Percentiles rank a stretch among this genome's conserved stretches.
Evolutionary conservation across 2,888 invertebrate species (phyloP).

Genomic region (Danaus chrysippus): DNA sequence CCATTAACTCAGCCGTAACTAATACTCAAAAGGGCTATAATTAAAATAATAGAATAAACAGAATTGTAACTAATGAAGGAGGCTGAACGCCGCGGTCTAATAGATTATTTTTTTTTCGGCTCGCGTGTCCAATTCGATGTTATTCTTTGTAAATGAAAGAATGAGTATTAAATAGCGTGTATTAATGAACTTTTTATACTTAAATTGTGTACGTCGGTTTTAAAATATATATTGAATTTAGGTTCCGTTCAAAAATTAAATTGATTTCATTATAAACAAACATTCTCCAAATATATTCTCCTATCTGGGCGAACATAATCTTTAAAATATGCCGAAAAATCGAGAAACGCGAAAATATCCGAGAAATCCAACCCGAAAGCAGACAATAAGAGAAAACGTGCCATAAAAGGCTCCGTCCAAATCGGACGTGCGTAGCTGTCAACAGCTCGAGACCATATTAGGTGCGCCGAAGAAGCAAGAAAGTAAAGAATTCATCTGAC

Average conservation of each 20-base stretch:
- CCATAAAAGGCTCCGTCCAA: constrained; percentile 54
- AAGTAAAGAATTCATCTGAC: constrained; percentile 66
- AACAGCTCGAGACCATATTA: constrained; percentile 56
- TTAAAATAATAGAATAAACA: constrained; percentile 32
- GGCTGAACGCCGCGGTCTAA: constrained; percentile 30
- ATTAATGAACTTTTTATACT: constrained; percentile 48
- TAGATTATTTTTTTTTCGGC: constrained; percentile 34
- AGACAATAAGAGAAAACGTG: constrained; percentile 58
- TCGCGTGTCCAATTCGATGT: constrained; percentile 60
- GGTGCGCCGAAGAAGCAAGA: constrained; percentile 59
- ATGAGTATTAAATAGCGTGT: constrained; percentile 59
- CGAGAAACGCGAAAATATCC: constrained; percentile 25
- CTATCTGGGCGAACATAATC: neutral
- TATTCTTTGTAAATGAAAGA: constrained; percentile 45
- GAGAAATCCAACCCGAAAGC: constrained; percentile 35
- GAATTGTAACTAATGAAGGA: constrained; percentile 57
- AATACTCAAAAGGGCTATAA: constrained; percentile 30
- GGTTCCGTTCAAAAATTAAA: neutral
- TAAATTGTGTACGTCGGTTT: constrained; percentile 21
- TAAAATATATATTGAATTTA: constrained; percentile 9
- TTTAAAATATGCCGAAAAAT: constrained; percentile 15
- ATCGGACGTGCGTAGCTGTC: constrained; percentile 50
- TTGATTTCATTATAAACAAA: neutral
- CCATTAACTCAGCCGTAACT: constrained; percentile 27
- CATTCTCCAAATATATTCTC: neutral